A percentile compares a stretch with the other conserved stretches of the same genome.
phyloP scores from a whole-genome alignment of 2,888 invertebrate species.

The Sericinus montela region DNA sequence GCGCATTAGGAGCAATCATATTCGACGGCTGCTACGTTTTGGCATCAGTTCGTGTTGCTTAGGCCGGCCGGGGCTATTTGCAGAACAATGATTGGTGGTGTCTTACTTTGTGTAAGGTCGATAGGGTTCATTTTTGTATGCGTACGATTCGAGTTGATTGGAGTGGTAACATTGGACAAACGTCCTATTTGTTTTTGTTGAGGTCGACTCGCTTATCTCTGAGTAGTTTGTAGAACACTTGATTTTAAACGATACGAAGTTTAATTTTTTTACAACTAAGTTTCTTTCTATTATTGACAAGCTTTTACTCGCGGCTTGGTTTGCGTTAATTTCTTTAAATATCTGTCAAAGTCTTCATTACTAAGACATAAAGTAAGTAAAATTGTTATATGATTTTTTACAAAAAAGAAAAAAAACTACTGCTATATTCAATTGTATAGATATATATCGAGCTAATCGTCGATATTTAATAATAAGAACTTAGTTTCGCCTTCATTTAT shows the following conservation, averaged over 20 bases:
- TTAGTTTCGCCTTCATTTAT: no score
- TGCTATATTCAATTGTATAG: no score
- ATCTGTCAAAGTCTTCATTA: no score
- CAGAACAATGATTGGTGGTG: conserved; percentile 70
- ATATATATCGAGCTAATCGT: no score
- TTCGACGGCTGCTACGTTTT: conserved; percentile 75
- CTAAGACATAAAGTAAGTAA: no score
- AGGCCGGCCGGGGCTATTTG: conserved; percentile 65
- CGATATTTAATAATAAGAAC: no score
- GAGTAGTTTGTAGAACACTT: conserved; percentile 24
- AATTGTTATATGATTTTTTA: no score
- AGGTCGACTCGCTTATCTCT: conserved; percentile 15
- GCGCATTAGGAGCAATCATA: conserved; percentile 78
- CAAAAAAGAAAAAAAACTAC: no score
- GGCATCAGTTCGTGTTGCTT: conserved; percentile 75
- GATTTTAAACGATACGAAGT: conserved; percentile 18
- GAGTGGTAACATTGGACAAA: conserved; percentile 21
- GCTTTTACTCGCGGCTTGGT: no score
- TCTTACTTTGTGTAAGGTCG: conserved; percentile 58
- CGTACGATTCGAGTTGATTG: conserved; percentile 24
- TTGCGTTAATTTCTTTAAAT: no score
- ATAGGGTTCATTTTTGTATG: conserved; percentile 44
- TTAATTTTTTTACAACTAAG: neutral
- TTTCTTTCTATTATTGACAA: neutral
- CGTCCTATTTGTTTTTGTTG: conserved; percentile 24